phyloP scores from a whole-genome alignment of 2,888 invertebrate genomes.

The Resseliella maxima region DNA sequence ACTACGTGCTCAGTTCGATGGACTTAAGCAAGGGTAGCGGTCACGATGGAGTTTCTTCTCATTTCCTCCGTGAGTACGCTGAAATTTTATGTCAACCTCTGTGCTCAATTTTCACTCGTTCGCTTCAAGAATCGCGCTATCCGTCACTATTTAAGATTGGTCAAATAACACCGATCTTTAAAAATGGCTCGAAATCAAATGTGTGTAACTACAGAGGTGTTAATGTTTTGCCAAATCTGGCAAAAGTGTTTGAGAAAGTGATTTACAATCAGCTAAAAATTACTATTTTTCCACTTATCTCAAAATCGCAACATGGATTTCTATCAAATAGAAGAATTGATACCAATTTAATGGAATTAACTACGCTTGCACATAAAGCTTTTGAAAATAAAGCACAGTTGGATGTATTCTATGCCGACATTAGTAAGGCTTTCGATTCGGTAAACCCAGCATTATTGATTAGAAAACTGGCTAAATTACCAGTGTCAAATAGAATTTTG shows the following conservation, averaged over 20 bases:
- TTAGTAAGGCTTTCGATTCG: background rate
- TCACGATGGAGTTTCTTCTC: background rate
- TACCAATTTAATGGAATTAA: background rate
- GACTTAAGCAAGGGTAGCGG: constrained; percentile 37
- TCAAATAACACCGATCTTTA: background rate
- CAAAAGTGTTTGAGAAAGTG: background rate
- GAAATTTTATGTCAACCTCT: background rate
- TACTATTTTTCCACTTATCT: background rate
- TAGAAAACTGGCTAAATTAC: background rate
- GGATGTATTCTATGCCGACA: constrained; percentile 1
- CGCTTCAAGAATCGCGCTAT: background rate
- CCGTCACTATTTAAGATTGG: background rate
- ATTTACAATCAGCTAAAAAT: background rate
- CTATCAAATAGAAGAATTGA: background rate
- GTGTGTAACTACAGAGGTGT: constrained; percentile 37
- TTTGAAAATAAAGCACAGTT: constrained; percentile 10
- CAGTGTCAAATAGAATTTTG: background rate
- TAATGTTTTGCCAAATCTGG: background rate
- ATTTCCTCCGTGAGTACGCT: background rate
- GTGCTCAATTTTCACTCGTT: background rate
- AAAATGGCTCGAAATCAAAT: background rate
- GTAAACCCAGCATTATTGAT: background rate
- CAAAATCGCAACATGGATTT: constrained; percentile 6
- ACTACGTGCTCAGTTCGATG: background rate
- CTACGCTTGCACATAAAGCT: background rate